Evolutionary conservation across 2,888 invertebrate species (phyloP).

Genomic region (Caenorhabditis afra): DNA sequence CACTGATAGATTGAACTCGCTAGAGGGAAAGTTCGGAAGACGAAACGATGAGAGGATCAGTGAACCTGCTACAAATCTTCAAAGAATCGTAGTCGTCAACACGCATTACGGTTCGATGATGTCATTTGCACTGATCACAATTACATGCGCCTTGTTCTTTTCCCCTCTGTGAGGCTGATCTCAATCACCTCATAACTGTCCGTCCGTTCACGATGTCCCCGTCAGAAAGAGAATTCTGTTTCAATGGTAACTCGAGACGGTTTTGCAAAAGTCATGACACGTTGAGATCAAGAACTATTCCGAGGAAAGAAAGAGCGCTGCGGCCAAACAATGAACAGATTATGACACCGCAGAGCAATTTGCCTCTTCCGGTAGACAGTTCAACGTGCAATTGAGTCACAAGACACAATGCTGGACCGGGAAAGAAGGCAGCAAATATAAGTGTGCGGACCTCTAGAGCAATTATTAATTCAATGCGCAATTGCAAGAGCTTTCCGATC

Average conservation of each 20-base stretch:
- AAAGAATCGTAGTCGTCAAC: no score
- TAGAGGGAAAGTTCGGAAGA: no score
- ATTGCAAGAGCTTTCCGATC: no score
- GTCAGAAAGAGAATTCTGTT: no score
- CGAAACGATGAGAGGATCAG: no score
- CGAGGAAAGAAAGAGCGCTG: not conserved
- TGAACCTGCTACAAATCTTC: no score
- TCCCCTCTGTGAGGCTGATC: not conserved
- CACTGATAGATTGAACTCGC: no score
- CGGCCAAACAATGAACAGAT: slow-evolving; percentile 15
- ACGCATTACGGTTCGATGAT: not conserved
- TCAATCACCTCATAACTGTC: not conserved
- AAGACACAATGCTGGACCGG: no score
- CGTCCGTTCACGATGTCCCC: slow-evolving; percentile 23
- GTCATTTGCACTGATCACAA: not conserved
- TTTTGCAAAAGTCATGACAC: slow-evolving; percentile 12
- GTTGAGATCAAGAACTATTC: slow-evolving; percentile 24
- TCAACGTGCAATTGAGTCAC: no score
- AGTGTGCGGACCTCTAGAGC: no score
- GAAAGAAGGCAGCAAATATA: no score
- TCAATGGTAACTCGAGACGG: slow-evolving; percentile 26
- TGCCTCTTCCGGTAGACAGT: not conserved
- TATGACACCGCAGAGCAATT: not conserved
- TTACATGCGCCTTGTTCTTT: not conserved
- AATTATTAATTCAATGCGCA: no score